Evolutionary conservation across 2,888 invertebrate genomes (phyloP).

Genomic region (Willowsia nigromaculata): DNA sequence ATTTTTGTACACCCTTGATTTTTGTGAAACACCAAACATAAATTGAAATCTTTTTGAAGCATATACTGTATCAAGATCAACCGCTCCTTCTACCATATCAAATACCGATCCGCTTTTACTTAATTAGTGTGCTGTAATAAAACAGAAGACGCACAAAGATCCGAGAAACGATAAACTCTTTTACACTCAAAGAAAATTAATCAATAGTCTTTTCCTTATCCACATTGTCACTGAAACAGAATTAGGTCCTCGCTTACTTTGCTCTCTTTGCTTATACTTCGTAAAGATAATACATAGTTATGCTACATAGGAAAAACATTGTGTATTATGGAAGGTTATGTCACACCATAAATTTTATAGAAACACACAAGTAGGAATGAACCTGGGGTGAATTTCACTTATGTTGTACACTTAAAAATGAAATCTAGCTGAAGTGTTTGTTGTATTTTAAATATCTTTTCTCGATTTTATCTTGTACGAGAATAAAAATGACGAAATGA

Average conservation of each 20-base stretch:
- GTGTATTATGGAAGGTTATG: slow-evolving; percentile 69
- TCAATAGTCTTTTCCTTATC: too few species aligned
- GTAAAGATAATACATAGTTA: too few species aligned
- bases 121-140: slow-evolving; percentile 16
- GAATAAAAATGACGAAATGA: background rate
- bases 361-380: background rate
- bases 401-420: background rate
- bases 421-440: background rate
- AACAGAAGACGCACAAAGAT: slow-evolving; percentile 6
- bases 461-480: background rate
- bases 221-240: too few species aligned
- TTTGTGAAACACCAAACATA: too few species aligned
- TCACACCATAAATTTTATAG: slow-evolving; percentile 67
- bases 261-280: too few species aligned
- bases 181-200: too few species aligned
- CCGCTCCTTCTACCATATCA: slow-evolving; percentile 14
- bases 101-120: background rate
- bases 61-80: background rate
- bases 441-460: background rate
- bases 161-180: slow-evolving; percentile 12
- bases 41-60: too few species aligned
- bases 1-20: too few species aligned
- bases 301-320: too few species aligned
- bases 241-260: too few species aligned
- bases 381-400: slow-evolving; percentile 48